phyloP scores from a whole-genome alignment of 2,888 invertebrate species.

The Tetranychus piercei region DNA sequence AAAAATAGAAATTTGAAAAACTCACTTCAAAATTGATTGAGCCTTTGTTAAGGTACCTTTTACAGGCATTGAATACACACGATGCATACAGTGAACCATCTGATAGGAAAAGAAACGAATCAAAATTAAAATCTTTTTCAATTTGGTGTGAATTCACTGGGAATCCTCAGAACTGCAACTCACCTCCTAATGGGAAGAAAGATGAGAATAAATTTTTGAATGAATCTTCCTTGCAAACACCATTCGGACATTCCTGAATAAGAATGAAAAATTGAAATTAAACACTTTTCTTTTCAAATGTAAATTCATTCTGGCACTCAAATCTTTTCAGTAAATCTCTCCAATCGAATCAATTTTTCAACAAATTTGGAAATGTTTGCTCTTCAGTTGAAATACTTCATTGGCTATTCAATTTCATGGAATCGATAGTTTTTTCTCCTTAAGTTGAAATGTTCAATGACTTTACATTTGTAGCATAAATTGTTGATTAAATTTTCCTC shows the following conservation, averaged over 20 bases:
- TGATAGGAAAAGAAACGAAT: not conserved
- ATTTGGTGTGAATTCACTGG: not conserved
- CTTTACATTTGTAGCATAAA: no score
- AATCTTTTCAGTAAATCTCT: no score
- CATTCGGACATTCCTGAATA: constrained; percentile 10
- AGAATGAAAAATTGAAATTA: not conserved
- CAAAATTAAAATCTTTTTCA: not conserved
- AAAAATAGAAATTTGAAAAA: not conserved
- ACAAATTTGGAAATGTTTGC: no score
- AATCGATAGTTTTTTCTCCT: no score
- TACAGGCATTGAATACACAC: constrained; percentile 2
- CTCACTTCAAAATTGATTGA: constrained; percentile 7
- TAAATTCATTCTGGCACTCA: no score
- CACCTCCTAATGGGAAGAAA: constrained; percentile 6
- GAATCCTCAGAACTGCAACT: not conserved
- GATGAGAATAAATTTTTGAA: constrained; percentile 8
- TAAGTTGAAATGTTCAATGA: no score
- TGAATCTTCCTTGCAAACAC: constrained; percentile 8
- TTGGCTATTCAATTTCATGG: no score
- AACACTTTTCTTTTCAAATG: not conserved
- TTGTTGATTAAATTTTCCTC: no score
- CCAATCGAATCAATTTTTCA: no score
- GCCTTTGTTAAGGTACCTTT: not conserved
- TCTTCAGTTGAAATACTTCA: no score
- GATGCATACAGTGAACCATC: constrained; percentile 3